Conservation (phyloP, 2,888 invertebrate genomes). For the Orgyia antiqua region DNA sequence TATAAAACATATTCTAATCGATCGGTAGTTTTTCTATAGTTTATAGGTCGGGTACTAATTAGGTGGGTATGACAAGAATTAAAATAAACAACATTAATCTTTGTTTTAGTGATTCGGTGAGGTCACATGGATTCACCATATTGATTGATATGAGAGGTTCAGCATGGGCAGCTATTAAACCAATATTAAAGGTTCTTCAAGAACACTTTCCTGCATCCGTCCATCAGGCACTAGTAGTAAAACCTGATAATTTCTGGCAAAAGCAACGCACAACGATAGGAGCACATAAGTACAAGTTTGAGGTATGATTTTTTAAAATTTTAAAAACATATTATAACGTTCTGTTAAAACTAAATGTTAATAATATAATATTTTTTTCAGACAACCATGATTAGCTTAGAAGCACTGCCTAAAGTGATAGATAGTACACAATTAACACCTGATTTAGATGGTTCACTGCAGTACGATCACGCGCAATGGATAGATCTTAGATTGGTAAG, state of each 20-base stretch:
- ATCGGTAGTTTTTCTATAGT: too few relatives aligned
- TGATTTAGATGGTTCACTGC: conserved; percentile 95
- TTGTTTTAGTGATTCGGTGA: conserved; percentile 87
- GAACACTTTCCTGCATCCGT: conserved; percentile 96
- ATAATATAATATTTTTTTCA: conserved; percentile 58
- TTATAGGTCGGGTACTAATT: too few relatives aligned
- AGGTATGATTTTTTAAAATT: conserved; percentile 76
- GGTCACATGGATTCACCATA: conserved; percentile 94
- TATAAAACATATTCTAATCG: too few relatives aligned
- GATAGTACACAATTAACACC: conserved; percentile 94
- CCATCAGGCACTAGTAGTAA: conserved; percentile 97
- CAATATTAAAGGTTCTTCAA: conserved; percentile 97
- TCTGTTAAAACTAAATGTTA: background rate
- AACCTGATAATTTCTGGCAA: conserved; percentile 99
- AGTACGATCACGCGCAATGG: conserved; percentile 98
- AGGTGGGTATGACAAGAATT: too few relatives aligned
- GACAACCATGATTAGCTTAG: conserved; percentile 97
- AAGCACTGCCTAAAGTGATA: conserved; percentile 94
- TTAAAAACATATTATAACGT: background rate
- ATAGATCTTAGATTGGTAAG: conserved; percentile 91
- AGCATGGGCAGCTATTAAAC: conserved; percentile 98
- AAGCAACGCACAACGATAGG: conserved; percentile 98
- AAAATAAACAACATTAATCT: too few relatives aligned
- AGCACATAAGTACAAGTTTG: conserved; percentile 99
- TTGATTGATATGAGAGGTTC: conserved; percentile 98